A percentile compares a stretch with the other conserved stretches of the same genome.
Evolutionary conservation across 1,140 invertebrate genomes (phyloP).

Genomic region (Diachasmimorpha longicaudata): DNA sequence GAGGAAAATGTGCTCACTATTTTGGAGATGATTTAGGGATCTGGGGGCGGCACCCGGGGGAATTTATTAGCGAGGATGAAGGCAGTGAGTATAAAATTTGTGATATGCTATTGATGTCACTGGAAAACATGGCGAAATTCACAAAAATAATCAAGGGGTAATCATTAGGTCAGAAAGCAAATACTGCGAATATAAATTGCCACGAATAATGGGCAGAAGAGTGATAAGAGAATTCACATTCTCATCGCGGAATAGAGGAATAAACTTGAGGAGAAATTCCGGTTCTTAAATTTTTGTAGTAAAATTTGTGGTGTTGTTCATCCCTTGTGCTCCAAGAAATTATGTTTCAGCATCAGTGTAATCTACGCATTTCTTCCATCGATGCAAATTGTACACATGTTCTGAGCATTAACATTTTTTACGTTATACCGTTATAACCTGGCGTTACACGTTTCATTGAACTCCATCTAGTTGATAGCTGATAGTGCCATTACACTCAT

Average conservation of each 20-base stretch:
- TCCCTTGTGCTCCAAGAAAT: not conserved
- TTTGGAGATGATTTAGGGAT: not conserved
- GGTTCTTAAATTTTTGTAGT: too few relatives aligned
- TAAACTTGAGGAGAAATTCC: too few relatives aligned
- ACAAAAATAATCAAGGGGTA: too few relatives aligned
- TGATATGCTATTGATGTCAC: too few relatives aligned
- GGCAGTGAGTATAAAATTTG: too few relatives aligned
- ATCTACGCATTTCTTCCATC: slow-evolving; percentile 10
- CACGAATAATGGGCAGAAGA: too few relatives aligned
- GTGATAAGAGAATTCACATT: not conserved
- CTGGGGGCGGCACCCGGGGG: not conserved
- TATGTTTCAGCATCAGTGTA: not conserved
- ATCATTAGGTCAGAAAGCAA: too few relatives aligned
- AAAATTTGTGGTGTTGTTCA: not conserved
- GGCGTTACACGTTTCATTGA: slow-evolving; percentile 3
- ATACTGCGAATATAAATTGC: too few relatives aligned
- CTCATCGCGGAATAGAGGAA: not conserved
- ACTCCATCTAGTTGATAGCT: not conserved
- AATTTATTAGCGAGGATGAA: too few relatives aligned
- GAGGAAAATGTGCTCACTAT: not conserved
- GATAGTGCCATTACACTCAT: slow-evolving; percentile 1
- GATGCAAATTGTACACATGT: slow-evolving; percentile 8
- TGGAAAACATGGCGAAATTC: too few relatives aligned
- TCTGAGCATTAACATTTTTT: not conserved
- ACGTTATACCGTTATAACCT: slow-evolving; percentile 1